A percentile compares a stretch with the other conserved stretches of the same genome.
Conservation (phyloP, 1,140 invertebrate genomes). For the Hypothenemus hampei region DNA sequence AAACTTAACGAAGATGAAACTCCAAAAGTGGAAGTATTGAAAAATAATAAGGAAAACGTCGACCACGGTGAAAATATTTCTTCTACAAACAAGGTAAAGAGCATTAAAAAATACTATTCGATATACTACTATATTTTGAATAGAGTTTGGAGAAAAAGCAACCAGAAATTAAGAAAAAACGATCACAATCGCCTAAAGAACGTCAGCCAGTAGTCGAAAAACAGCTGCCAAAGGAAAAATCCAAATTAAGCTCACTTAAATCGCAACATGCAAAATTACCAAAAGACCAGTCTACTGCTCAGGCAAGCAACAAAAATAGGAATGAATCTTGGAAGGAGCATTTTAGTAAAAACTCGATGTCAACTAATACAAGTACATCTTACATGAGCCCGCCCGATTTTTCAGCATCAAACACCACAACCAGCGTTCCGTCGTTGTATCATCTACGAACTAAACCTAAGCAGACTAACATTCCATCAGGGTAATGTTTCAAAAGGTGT, state of each 20-base stretch:
- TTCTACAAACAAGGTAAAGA: too few species aligned
- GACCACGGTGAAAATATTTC: too few species aligned
- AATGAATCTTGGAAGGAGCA: constrained; percentile 36
- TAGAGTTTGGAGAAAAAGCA: constrained; percentile 5
- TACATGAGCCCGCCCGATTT: constrained; percentile 42
- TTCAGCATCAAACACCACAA: constrained; percentile 11
- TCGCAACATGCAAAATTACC: too few species aligned
- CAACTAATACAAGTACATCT: constrained; percentile 38
- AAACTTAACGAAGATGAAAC: constrained; percentile 37
- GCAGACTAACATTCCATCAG: constrained; percentile 26
- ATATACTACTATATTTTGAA: too few species aligned
- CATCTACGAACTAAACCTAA: constrained; percentile 33
- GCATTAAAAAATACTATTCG: too few species aligned
- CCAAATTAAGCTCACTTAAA: too few species aligned
- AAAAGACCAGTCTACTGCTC: too few species aligned
- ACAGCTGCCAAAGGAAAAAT: too few species aligned
- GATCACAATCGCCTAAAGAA: background rate
- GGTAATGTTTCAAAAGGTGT: too few species aligned
- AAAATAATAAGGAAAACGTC: background rate
- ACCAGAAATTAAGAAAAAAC: background rate
- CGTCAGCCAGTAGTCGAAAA: background rate
- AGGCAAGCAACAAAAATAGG: background rate
- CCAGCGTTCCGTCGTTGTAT: constrained; percentile 21
- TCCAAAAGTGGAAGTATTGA: constrained; percentile 32
- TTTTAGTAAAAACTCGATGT: constrained; percentile 34